Base-by-base conservation (phyloP, 2,797 vertebrate species). In the Danio choprae region DNA sequence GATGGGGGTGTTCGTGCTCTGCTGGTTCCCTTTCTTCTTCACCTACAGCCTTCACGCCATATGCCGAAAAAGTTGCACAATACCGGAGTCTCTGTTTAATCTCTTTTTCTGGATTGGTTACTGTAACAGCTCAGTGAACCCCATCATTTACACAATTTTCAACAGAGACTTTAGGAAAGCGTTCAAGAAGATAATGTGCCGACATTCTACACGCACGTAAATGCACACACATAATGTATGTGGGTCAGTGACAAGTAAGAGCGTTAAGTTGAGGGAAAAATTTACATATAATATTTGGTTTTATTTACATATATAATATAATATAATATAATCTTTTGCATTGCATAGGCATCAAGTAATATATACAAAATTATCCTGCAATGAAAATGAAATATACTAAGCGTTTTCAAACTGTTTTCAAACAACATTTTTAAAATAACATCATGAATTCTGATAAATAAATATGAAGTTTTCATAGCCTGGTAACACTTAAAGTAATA, bases 21-120 rank as follows among this genome's bases (percentile, higher is more conserved):
- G 94, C 79, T 95, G 94, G 94, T 94, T 95, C 74, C 94, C 94
- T 0, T 95, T 95, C 84, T 95, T 95, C 90, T 95, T 95, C 65
- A 95, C 94, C 0, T 95, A 95, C 91, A 95, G 91, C 81, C 89
- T 95, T 71, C 93, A 91, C 51, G 94, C 94, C 0, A 84, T 95
- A 81, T 95, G 94, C 89, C 87, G 93, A 76, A 89, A 94, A 64
- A 90, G 89, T 81, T 95, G 94, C 87, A 87, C 91, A 69, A 92
- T 95, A 74, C 94, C 94, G 1, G 85, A 84, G 40, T 86, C 92
- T 13, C 93, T 95, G 50, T 95, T 95, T 76, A 92, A 95, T 76
- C 87, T 94, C 20, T 95, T 95, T 82, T 95, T 95, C 82, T 95
- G 94, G 94, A 94, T 95, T 79, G 94, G 94, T 43, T 95, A 95